phyloP scores from a whole-genome alignment of 2,113 vertebrate genomes.

The Eurystomus gularis region DNA sequence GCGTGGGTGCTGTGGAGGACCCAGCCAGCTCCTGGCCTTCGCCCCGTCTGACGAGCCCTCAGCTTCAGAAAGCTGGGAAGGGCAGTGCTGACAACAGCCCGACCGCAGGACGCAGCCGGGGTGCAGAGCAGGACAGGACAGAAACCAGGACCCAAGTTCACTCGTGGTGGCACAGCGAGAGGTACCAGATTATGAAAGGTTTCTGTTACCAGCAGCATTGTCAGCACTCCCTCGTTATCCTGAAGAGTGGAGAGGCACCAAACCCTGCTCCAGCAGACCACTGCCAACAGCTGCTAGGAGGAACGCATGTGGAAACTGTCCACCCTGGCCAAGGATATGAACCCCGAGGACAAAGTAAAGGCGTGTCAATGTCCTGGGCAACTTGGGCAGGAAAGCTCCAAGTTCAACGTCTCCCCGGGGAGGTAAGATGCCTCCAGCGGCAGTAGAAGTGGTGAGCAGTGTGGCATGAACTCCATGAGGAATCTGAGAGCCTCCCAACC shows the following conservation, averaged over 20 bases:
- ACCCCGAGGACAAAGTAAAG: background rate
- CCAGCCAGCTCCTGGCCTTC: background rate
- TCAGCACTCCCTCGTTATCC: background rate
- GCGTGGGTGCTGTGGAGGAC: background rate
- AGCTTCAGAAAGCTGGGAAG: background rate
- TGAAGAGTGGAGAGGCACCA: background rate
- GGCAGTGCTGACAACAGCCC: fast-evolving
- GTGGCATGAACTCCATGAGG: background rate
- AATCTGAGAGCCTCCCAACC: background rate
- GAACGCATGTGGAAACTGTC: background rate
- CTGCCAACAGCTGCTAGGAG: background rate
- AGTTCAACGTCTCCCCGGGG: background rate
- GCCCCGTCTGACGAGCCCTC: background rate
- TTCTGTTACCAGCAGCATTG: background rate
- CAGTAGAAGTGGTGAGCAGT: background rate
- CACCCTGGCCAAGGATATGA: background rate
- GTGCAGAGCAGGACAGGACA: background rate
- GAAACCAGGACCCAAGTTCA: background rate
- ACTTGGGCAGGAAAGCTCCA: background rate
- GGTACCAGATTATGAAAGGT: background rate
- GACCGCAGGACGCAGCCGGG: fast-evolving
- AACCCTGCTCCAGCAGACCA: too few relatives aligned
- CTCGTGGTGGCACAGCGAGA: background rate
- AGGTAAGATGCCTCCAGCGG: background rate
- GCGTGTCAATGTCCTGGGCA: background rate